These are phyloP conservation scores for Rhabdophis nuchalis DNA, from an alignment of 2,797 vertebrate genomes.

Conservation along the genomic window DNA sequence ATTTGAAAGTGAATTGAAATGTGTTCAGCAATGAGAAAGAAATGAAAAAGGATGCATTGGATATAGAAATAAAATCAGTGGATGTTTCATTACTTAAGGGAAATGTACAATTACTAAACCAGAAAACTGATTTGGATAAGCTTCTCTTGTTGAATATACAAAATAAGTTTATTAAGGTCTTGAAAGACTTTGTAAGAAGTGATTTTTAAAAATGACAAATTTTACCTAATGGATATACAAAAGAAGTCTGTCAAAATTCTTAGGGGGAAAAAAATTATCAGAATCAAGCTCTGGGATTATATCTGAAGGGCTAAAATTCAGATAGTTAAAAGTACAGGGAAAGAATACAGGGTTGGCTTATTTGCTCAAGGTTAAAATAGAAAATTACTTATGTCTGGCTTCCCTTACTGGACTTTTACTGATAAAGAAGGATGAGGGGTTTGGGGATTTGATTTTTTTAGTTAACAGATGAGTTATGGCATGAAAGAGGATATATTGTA, in stretches of 20 bases:
- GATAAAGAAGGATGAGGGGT: neutral
- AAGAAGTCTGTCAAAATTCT: neutral
- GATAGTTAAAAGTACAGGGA: neutral
- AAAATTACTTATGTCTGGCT: neutral
- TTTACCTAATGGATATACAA: neutral
- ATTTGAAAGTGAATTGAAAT: neutral
- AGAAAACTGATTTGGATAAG: neutral
- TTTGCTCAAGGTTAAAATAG: neutral
- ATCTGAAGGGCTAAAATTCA: neutral
- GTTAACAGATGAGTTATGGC: neutral
- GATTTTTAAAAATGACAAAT: neutral
- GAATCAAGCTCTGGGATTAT: neutral
- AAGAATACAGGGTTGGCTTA: neutral
- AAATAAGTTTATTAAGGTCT: neutral
- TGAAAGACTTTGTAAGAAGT: neutral
- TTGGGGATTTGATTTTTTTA: neutral
- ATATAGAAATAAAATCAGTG: neutral
- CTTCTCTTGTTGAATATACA: neutral
- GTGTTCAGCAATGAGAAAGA: neutral
- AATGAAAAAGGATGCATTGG: neutral
- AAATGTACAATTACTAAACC: neutral
- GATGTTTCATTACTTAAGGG: neutral
- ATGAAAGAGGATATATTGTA: neutral
- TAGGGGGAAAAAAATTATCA: neutral
- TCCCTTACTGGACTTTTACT: neutral